Evolutionary conservation across 23 tunicate species (phyloP), one percentile per base, ranked within the genome.

Genomic region (Ascidia mentula): DNA sequence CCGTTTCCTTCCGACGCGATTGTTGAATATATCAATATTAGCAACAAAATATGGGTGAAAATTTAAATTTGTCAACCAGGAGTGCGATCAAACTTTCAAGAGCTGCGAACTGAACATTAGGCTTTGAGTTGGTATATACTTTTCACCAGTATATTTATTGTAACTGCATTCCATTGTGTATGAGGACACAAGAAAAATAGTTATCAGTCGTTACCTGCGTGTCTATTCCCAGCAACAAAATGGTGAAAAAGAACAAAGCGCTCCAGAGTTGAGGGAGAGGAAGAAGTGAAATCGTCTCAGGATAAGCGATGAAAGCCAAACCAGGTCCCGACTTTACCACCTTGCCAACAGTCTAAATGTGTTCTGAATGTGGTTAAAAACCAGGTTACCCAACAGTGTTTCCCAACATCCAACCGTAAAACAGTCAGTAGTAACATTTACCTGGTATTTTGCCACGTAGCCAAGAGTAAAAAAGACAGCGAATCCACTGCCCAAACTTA

Each of bases 261-360:
- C 38, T 6, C 75, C 75, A 71, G 1, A 71, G 2, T 18, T 71
- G 75, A 2, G 75, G 75, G 3, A 71, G 34, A 31, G 75, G 75
- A 71, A 71, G 75, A 5, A 71, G 13, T 17, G 75, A 34, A 34
- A 71, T 28, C 30, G 75, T 35, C 13, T 71, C 38, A 4, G 75
- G 75, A 12, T 71, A 71, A 71, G 34, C 75, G 8, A 71, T 71
- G 32, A 71, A 71, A 71, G 38, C 75, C 13, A 71, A 71, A 3
- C 75, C 75, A 4, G 75, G 75, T 6, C 75, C 75, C 33, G 33
- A 8, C 34, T 71, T 34, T 1, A 18, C 75, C 38, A 71, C 75
- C 32, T 8, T 36, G 2, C 18, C 75, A 1, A 71, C 38, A 9
- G 75, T 71, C 30, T n/a, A n/a, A n/a, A n/a, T 35, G 38, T 34